Base-by-base conservation (phyloP, 2,797 vertebrate genomes). In the Heterohyrax brucei region DNA sequence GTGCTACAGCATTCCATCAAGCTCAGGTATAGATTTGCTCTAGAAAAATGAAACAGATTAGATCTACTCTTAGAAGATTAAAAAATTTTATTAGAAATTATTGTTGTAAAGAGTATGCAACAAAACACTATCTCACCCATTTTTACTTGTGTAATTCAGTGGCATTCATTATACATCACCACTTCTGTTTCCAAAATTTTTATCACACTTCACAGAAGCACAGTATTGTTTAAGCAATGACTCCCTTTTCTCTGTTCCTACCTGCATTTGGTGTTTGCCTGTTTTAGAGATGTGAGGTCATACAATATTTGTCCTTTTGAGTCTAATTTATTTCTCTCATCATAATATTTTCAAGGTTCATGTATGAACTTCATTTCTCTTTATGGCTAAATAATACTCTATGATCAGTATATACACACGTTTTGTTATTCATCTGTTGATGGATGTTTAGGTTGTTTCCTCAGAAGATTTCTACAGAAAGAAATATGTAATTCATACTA, bases 41-140 rank as follows among this genome's bases (percentile, higher is more conserved):
- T 9, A 73, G 72, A 68, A 76, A 95, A 93, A 66, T 56, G 62
- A 87, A 94, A 64, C n/a, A 75, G 83, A 86, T 89, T 26, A 85
- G 53, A 85, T 73, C 18, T 4, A 77, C 53, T 95, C 61, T 56
- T 56, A 56, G 53, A 4, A 56, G 53, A 56, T 56, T 56, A 56
- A 56, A 56, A 56, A 56, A 39, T 39, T 39, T 39, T 39, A 39
- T 39, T 39, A 39, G 39, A 33, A 16, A n/a, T 33, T 33, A 70
- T 70, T 70, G 68, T 70, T 70, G 68, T 70, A 70, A 70, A 70
- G 16, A 12, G 16, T 18, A 70, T 70, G 8, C 33, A n/a, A 70
- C 28, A 68, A 28, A 30, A n/a, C n/a, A n/a, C 68, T 16, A 6
- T 33, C 5, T 33, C 30, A 70, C 12, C 30, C 68, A 70, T 33